Percentiles rank a stretch among this genome's conserved stretches.
Conservation (phyloP, 2,797 vertebrate genomes). For the Oryzias sinensis region DNA sequence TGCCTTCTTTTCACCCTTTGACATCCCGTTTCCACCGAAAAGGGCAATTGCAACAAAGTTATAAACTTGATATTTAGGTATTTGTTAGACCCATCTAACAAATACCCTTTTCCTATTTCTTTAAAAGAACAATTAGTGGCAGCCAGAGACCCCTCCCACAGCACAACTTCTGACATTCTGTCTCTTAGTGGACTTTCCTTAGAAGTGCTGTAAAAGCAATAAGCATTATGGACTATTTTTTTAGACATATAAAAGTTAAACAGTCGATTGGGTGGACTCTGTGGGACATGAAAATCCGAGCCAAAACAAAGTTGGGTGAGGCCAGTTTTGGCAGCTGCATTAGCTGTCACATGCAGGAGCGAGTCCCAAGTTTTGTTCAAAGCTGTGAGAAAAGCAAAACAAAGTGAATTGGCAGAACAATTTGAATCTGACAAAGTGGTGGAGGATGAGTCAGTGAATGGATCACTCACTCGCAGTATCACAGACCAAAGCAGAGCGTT, state of each 20-base stretch:
- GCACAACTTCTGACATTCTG: too few relatives aligned
- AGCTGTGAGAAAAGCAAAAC: slow-evolving; percentile 48
- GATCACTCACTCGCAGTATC: slow-evolving; percentile 59
- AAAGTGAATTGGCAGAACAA: slow-evolving; percentile 60
- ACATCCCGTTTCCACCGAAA: too few relatives aligned
- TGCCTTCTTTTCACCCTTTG: too few relatives aligned
- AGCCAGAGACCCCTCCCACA: too few relatives aligned
- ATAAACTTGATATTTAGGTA: too few relatives aligned
- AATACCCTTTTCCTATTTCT: too few relatives aligned
- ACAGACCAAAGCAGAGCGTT: slow-evolving; percentile 54
- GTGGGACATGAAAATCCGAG: slow-evolving; percentile 14
- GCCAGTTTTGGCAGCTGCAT: slow-evolving; percentile 38
- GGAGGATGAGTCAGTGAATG: slow-evolving; percentile 64
- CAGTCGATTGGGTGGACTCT: slow-evolving; percentile 2
- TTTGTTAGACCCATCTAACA: too few relatives aligned
- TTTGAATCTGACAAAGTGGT: slow-evolving; percentile 61
- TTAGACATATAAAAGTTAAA: slow-evolving; percentile 5
- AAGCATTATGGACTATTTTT: slow-evolving; percentile 13
- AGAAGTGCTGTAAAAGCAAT: too few relatives aligned
- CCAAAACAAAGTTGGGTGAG: slow-evolving; percentile 48
- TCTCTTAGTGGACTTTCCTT: too few relatives aligned
- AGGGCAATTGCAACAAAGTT: too few relatives aligned
- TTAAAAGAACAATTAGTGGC: too few relatives aligned
- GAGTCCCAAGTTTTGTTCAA: slow-evolving; percentile 52
- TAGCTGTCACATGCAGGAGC: slow-evolving; percentile 49